phyloP scores from a whole-genome alignment of 2,888 invertebrate genomes.

The Mythimna loreyi region DNA sequence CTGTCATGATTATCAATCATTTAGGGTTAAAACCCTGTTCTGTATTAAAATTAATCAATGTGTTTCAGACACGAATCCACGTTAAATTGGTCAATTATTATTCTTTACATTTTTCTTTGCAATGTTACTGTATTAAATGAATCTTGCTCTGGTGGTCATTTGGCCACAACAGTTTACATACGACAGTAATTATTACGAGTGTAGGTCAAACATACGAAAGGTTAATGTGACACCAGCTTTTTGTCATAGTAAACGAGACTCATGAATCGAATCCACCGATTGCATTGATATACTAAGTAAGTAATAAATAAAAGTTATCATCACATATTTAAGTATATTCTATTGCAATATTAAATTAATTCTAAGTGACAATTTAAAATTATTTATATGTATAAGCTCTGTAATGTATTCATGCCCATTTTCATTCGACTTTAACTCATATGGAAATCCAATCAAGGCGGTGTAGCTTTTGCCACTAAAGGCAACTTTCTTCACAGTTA shows the following conservation, averaged over 20 bases:
- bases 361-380: slow-evolving; percentile 20
- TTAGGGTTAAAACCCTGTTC: no score
- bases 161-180: no score
- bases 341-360: slow-evolving; percentile 25
- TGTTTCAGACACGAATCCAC: no score
- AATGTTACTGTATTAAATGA: no score
- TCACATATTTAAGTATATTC: slow-evolving; percentile 5
- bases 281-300: neutral
- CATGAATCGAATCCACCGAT: slow-evolving; percentile 10
- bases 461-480: slow-evolving; percentile 55
- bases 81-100: no score
- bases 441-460: slow-evolving; percentile 58
- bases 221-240: neutral
- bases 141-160: no score
- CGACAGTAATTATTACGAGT: no score
- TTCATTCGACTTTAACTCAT: slow-evolving; percentile 43
- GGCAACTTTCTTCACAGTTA: slow-evolving; percentile 65
- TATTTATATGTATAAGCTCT: slow-evolving; percentile 9
- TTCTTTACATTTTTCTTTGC: no score
- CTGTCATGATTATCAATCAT: no score
- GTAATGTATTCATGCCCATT: slow-evolving; percentile 13
- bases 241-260: slow-evolving; percentile 4
- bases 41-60: no score
- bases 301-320: slow-evolving; percentile 17
- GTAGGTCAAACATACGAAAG: no score